A percentile compares a stretch with the other conserved stretches of the same genome.
Conservation (phyloP, 2,797 vertebrate genomes). For the Phataginus tricuspis region DNA sequence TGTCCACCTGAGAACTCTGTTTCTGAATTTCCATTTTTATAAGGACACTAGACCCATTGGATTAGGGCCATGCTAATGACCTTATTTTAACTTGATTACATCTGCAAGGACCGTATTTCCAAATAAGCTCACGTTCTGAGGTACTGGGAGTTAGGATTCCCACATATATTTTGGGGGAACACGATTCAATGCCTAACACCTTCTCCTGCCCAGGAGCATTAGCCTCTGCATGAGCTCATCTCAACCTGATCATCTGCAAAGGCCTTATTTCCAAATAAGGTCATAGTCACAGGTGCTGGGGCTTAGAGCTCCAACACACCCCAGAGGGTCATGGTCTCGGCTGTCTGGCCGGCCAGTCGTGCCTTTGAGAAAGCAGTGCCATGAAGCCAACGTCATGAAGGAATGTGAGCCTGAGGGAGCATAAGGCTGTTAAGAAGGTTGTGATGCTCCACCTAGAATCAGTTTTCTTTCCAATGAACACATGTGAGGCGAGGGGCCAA, state of each 20-base stretch:
- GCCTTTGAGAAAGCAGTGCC: neutral
- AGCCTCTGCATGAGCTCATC: no score
- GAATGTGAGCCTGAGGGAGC: rapidly evolving
- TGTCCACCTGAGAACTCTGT: no score
- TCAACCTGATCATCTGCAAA: neutral
- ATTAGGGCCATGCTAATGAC: neutral
- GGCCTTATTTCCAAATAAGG: neutral
- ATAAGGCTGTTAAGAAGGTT: no score
- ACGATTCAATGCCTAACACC: no score
- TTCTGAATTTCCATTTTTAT: neutral
- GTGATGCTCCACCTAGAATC: neutral
- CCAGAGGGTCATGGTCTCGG: rapidly evolving
- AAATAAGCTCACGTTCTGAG: no score
- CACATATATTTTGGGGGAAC: no score
- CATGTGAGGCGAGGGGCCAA: no score
- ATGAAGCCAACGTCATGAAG: no score
- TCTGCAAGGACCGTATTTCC: no score
- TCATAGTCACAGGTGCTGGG: neutral
- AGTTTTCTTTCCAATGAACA: neutral
- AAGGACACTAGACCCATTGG: neutral
- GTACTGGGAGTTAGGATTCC: no score
- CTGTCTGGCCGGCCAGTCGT: rapidly evolving
- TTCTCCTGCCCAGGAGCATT: no score
- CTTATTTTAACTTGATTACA: no score
- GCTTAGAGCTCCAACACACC: rapidly evolving